phyloP scores from a whole-genome alignment of 2,888 invertebrate species.

The Hydraecia micacea region DNA sequence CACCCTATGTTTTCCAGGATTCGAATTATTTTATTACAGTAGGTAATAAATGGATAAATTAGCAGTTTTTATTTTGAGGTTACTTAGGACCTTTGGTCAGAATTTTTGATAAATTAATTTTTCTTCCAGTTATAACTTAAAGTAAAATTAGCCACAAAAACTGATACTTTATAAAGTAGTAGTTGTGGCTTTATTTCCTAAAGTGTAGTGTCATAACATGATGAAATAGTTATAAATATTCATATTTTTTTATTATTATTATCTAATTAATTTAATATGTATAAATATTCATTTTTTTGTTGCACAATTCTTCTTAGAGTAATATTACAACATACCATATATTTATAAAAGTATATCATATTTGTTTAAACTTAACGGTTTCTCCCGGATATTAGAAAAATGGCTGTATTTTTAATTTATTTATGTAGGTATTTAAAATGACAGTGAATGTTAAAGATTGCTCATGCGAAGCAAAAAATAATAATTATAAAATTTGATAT shows the following conservation, averaged over 20 bases:
- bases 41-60: neutral
- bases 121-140: too few relatives aligned
- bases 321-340: constrained; percentile 2
- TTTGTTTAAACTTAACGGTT: neutral
- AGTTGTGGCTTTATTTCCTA: too few relatives aligned
- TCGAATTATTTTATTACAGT: too few relatives aligned
- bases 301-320: constrained; percentile 1
- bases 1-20: too few relatives aligned
- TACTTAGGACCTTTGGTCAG: neutral
- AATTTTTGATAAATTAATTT: neutral
- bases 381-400: constrained; percentile 18
- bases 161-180: too few relatives aligned
- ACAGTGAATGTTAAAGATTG: neutral
- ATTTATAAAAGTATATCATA: neutral
- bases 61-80: neutral
- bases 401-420: neutral
- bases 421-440: neutral
- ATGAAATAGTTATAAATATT: constrained; percentile 11
- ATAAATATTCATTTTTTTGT: constrained; percentile 11
- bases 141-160: too few relatives aligned
- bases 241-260: neutral
- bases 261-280: neutral
- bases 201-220: neutral
- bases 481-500: neutral
- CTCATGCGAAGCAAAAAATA: neutral